These are phyloP conservation scores for Tokudaia tokunoshimensis DNA, from an alignment of 2,797 vertebrate species.

Conservation along the genomic window DNA sequence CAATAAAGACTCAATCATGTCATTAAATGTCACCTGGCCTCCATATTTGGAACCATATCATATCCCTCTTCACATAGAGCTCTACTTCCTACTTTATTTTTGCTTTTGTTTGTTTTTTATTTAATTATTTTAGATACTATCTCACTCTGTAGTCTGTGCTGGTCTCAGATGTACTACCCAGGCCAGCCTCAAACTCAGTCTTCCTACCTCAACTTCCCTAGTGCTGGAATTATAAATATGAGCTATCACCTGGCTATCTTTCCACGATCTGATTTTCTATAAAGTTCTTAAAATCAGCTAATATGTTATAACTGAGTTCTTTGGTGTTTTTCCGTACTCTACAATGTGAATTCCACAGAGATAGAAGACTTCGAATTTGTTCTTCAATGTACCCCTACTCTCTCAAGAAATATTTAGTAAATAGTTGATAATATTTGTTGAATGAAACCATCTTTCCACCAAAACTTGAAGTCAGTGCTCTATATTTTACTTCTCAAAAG, in stretches of 20 bases:
- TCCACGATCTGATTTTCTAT: not conserved
- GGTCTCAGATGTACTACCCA: not conserved
- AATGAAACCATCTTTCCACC: constrained; percentile 4
- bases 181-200: not conserved
- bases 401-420: not conserved
- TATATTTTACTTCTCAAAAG: not conserved
- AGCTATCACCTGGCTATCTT: not conserved
- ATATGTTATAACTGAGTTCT: not conserved
- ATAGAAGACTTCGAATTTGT: not conserved
- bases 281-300: not conserved
- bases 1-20: not conserved
- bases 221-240: not conserved
- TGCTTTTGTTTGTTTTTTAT: not conserved
- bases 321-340: not conserved
- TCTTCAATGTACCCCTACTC: not conserved
- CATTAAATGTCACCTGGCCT: not conserved
- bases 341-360: not conserved
- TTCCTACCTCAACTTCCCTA: not conserved
- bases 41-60: not conserved
- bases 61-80: not conserved
- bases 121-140: not conserved
- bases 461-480: not conserved
- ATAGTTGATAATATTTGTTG: not conserved
- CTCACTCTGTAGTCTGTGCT: not conserved
- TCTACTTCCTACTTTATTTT: not conserved